A percentile compares a stretch with the other conserved stretches of the same genome.
Evolutionary conservation across 2,113 vertebrate genomes (phyloP).

Genomic region (Pungitius pungitius): DNA sequence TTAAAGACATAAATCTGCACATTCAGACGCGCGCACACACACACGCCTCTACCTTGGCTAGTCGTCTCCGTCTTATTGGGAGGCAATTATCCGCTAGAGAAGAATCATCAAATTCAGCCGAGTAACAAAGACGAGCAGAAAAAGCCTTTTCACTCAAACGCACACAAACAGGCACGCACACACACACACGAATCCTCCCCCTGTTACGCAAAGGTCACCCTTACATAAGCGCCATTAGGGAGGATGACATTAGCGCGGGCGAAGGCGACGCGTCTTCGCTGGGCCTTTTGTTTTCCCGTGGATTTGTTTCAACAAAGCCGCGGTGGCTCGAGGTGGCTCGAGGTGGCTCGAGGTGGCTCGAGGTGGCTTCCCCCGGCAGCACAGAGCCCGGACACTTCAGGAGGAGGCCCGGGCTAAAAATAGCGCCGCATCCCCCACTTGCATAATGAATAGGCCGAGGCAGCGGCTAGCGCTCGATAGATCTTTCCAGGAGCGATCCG

Average conservation of each 20-base stretch:
- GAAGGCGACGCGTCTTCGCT: slow-evolving; percentile 39
- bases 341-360: slow-evolving; percentile 74
- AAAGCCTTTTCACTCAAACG: slow-evolving; percentile 42
- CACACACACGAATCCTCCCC: slow-evolving; percentile 25
- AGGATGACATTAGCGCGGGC: slow-evolving; percentile 49
- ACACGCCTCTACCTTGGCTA: slow-evolving; percentile 70
- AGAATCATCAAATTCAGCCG: slow-evolving; percentile 79
- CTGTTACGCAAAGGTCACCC: slow-evolving; percentile 58
- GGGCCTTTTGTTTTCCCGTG: slow-evolving; percentile 63
- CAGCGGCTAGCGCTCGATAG: slow-evolving; percentile 66
- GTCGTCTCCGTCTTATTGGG: slow-evolving; percentile 80
- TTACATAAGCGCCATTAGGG: slow-evolving; percentile 72
- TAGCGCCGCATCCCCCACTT: slow-evolving; percentile 73
- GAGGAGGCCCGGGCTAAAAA: slow-evolving; percentile 68
- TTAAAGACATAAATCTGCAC: slow-evolving; percentile 27
- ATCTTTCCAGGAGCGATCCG: slow-evolving; percentile 78
- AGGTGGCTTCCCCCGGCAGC: slow-evolving; percentile 74
- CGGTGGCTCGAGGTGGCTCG: slow-evolving; percentile 74
- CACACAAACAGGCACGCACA: slow-evolving; percentile 1
- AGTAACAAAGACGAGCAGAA: slow-evolving; percentile 70
- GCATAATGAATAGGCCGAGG: slow-evolving; percentile 81
- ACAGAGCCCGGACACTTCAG: slow-evolving; percentile 69
- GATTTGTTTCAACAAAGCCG: slow-evolving; percentile 74
- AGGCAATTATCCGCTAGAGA: slow-evolving; percentile 77
- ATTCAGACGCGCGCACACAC: neutral